Conservation (phyloP, 1,140 invertebrate species). For the Ceratoteleas bidentatus region DNA sequence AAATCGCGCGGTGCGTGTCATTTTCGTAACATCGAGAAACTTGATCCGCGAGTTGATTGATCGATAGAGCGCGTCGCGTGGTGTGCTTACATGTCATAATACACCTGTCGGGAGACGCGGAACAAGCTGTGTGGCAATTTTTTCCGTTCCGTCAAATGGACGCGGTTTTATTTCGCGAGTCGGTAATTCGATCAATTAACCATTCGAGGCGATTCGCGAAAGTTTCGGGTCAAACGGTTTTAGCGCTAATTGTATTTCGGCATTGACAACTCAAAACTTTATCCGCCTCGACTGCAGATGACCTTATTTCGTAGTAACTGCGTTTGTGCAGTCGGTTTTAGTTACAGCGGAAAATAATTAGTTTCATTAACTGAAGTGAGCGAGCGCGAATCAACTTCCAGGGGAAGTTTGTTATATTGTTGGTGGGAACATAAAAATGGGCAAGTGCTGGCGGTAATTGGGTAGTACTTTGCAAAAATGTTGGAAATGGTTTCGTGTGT, state of each 20-base stretch:
- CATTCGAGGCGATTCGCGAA: constrained; percentile 13
- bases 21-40: constrained; percentile 59
- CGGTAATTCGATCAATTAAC: constrained; percentile 11
- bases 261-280: constrained; percentile 28
- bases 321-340: constrained; percentile 24
- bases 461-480: too few species aligned
- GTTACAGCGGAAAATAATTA: constrained; percentile 35
- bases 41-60: constrained; percentile 59
- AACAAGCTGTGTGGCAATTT: constrained; percentile 32
- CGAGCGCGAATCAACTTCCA: constrained; percentile 5
- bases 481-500: too few species aligned
- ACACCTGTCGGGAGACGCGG: constrained; percentile 50
- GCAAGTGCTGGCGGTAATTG: too few species aligned
- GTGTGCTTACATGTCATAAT: constrained; percentile 59
- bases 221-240: constrained; percentile 17
- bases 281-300: constrained; percentile 15
- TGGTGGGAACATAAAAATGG: not conserved
- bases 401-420: constrained; percentile 15
- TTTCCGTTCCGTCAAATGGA: constrained; percentile 12
- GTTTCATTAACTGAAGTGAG: not conserved
- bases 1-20: constrained; percentile 37
- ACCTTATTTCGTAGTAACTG: constrained; percentile 33
- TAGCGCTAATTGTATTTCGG: constrained; percentile 15
- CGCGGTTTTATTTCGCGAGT: constrained; percentile 17
- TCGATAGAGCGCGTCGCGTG: constrained; percentile 55